A percentile compares a stretch with the other conserved stretches of the same genome.
Conservation (phyloP, 2,113 vertebrate genomes). For the Chloropsis cyanopogon region DNA sequence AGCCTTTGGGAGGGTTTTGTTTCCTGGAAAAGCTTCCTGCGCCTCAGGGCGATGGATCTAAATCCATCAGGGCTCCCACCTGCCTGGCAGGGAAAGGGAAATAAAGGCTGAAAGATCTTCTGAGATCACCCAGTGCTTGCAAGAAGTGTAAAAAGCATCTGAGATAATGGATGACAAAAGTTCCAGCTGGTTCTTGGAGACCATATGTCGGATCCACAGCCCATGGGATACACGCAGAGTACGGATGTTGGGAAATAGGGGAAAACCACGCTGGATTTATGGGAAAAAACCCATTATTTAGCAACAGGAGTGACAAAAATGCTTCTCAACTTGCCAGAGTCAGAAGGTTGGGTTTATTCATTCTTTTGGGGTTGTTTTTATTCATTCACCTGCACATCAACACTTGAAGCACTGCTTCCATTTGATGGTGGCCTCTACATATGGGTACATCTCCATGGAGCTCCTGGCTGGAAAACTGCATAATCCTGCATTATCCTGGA, state of each 20-base stretch:
- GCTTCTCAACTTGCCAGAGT: neutral
- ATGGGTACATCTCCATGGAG: accelerated
- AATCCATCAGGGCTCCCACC: neutral
- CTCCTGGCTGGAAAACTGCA: neutral
- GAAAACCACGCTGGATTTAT: neutral
- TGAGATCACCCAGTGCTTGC: neutral
- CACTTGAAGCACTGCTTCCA: neutral
- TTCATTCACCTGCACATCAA: neutral
- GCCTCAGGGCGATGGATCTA: accelerated
- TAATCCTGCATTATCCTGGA: neutral
- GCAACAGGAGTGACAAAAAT: neutral
- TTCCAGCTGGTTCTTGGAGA: neutral
- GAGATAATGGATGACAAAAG: neutral
- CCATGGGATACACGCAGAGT: neutral
- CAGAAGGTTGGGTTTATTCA: neutral
- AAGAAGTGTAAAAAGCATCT: neutral
- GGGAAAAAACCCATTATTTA: accelerated
- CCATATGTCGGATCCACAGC: accelerated
- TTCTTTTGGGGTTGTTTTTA: neutral
- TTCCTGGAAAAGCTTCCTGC: neutral
- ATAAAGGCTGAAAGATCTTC: neutral
- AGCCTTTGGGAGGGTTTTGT: neutral
- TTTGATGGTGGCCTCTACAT: neutral
- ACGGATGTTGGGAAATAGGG: neutral
- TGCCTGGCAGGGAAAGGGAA: neutral